Evolutionary conservation across 1,140 invertebrate species (phyloP).

Genomic region (Anastrepha ludens): DNA sequence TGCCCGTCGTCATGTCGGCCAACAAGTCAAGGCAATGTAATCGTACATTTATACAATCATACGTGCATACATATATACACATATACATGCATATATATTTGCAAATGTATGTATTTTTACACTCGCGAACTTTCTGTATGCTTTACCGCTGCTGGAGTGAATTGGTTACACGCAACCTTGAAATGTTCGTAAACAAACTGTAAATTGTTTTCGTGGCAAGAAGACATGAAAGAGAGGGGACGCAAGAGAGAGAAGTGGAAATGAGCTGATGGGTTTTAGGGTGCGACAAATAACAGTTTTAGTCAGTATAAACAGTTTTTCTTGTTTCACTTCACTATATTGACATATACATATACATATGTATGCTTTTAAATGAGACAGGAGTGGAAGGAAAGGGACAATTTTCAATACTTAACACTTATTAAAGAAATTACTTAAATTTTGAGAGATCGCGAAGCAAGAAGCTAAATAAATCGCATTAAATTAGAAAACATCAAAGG

Average conservation of each 20-base stretch:
- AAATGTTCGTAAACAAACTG: slow-evolving; percentile 46
- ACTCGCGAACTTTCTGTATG: background rate
- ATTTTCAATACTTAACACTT: no score
- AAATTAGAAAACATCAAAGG: no score
- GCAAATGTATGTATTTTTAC: background rate
- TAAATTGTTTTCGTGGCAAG: slow-evolving; percentile 7
- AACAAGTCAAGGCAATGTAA: slow-evolving; percentile 45
- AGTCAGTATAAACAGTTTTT: background rate
- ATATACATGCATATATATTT: background rate
- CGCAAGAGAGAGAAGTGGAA: background rate
- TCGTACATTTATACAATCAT: background rate
- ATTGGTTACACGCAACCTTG: slow-evolving; percentile 9
- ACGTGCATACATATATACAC: background rate
- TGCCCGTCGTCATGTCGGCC: slow-evolving; percentile 45
- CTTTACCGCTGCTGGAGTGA: background rate
- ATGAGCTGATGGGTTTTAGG: background rate
- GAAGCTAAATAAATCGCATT: no score
- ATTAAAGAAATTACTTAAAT: no score
- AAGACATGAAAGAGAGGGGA: background rate
- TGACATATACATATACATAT: no score
- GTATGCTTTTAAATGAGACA: no score
- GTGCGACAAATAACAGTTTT: background rate
- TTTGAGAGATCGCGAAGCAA: no score
- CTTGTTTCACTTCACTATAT: background rate
- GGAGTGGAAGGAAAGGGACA: no score